Percentiles rank a stretch among this genome's conserved stretches.
phyloP scores from a whole-genome alignment of 2,888 invertebrate species.

The Cinara cedri region DNA sequence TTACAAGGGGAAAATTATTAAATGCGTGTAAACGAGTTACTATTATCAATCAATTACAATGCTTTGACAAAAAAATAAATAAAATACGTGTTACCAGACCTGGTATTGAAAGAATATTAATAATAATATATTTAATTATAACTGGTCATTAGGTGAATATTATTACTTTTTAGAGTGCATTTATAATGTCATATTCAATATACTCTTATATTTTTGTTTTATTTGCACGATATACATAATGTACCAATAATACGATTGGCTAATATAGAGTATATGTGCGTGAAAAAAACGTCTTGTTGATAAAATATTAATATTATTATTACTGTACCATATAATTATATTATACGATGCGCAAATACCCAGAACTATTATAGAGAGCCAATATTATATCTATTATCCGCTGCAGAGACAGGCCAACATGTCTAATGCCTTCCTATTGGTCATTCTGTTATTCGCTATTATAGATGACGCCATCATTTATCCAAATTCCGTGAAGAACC shows the following conservation, averaged over 20 bases:
- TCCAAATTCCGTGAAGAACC: no score
- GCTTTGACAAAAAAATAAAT: background rate
- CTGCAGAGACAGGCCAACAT: no score
- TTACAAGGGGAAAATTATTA: no score
- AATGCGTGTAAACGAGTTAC: no score
- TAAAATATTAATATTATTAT: slow-evolving; percentile 26
- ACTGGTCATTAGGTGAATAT: slow-evolving; percentile 36
- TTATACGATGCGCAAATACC: slow-evolving; percentile 19
- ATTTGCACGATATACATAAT: slow-evolving; percentile 9
- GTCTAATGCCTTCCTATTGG: no score
- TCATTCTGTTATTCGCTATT: no score
- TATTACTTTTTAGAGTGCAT: slow-evolving; percentile 22
- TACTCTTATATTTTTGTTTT: background rate
- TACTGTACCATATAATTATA: slow-evolving; percentile 30
- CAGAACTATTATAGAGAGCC: background rate
- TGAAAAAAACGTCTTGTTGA: slow-evolving; percentile 26
- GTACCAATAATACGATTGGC: background rate
- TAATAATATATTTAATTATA: no score
- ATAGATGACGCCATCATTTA: no score
- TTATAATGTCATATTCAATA: slow-evolving; percentile 8
- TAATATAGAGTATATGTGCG: background rate
- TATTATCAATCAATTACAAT: no score
- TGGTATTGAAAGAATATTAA: background rate
- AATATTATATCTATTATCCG: no score
- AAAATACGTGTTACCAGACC: background rate